Evolutionary conservation across 1,140 invertebrate species (phyloP), one percentile per base, ranked within the genome.

Genomic region (Drosophila baimaii): DNA sequence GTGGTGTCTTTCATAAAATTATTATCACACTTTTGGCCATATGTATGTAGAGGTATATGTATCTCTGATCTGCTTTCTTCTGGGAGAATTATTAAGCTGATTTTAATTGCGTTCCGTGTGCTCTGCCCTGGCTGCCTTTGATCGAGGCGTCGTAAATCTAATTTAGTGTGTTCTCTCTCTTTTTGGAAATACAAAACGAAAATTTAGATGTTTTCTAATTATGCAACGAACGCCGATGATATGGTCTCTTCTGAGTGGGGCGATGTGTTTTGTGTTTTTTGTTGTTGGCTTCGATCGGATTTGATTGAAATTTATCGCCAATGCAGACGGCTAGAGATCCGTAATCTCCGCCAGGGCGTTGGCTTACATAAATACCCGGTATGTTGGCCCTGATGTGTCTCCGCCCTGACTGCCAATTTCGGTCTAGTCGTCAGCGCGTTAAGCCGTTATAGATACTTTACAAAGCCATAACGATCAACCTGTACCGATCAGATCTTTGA

Each of bases 1-100:
- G 51, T 74, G 68, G 64, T 46, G 54, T 86, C 74, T 81, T 90
- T 90, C 79, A 83, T 70, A 81, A 90, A 90, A 90, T 90, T 90
- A 90, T 90, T 91, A 91, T 90, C 89, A 85, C 88, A 90, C 89
- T 88, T 88, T 89, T 80, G 72, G 74, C 73, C 75, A 76, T 74
- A 13, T 10, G 13, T 33, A 33, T n/a, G n/a, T n/a, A n/a, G n/a
- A n/a, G n/a, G n/a, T 33, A 15, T 31, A 31, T 23, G 1, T 52
- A 17, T 37, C 46, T 77, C 55, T 43, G 49, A 54, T 79, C 41
- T 71, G 49, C 41, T 47, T 70, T 72, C 69, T 72, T 61, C 12
- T 43, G 46, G 62, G 39, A 71, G 65, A 62, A 82, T 82, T 84
- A 84, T 91, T 90, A 90, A 90, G 88, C 88, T 89, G 89, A 79